Conservation (phyloP, 2,113 vertebrate genomes). For the Chascanopsetta lugubris region DNA sequence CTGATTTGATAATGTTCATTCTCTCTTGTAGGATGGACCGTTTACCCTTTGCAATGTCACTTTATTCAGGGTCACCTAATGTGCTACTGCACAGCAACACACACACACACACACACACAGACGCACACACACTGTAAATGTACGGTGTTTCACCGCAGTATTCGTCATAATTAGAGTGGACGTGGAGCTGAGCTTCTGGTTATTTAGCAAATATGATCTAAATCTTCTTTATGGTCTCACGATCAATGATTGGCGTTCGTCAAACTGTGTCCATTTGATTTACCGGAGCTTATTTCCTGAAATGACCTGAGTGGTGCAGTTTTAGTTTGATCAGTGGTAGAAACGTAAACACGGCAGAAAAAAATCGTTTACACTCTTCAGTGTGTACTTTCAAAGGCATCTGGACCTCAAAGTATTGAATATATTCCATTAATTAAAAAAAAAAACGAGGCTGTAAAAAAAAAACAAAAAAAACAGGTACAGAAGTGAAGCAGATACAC, state of each 20-base stretch:
- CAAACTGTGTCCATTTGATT: neutral
- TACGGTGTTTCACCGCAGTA: too few relatives aligned
- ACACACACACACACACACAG: constrained; percentile 24
- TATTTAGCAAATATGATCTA: too few relatives aligned
- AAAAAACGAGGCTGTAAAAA: too few relatives aligned
- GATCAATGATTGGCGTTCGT: neutral
- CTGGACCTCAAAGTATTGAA: too few relatives aligned
- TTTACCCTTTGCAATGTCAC: constrained; percentile 24
- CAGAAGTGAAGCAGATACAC: too few relatives aligned
- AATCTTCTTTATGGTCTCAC: neutral
- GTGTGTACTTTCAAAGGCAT: too few relatives aligned
- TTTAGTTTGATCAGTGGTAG: neutral
- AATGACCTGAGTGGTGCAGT: constrained; percentile 1
- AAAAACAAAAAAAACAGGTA: too few relatives aligned
- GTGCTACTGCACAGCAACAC: constrained; percentile 17
- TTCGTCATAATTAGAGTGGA: neutral
- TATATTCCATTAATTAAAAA: too few relatives aligned
- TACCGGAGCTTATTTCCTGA: constrained; percentile 2
- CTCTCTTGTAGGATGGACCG: neutral
- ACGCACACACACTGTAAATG: constrained; percentile 18
- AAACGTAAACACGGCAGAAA: neutral
- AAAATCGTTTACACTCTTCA: neutral
- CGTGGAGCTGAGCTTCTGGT: too few relatives aligned
- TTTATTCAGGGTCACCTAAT: constrained; percentile 39
- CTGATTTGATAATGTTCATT: neutral